Evolutionary conservation across 2,888 invertebrate species (phyloP).

Genomic region (Brachylomia viminalis): DNA sequence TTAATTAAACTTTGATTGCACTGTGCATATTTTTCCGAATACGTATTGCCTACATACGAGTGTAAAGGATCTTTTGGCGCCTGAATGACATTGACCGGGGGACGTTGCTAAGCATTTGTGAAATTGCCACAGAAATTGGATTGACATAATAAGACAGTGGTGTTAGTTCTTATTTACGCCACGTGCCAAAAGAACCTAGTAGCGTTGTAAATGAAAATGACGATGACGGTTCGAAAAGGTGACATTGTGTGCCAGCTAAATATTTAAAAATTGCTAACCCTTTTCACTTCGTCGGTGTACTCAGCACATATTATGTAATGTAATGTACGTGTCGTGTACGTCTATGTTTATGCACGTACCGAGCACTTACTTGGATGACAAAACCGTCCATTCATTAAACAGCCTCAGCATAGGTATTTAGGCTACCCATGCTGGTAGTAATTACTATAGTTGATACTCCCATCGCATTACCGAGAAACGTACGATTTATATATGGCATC

Average conservation of each 20-base stretch:
- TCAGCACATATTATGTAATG: background rate
- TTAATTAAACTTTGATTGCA: background rate
- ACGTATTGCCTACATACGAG: background rate
- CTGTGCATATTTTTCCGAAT: background rate
- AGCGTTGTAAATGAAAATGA: background rate
- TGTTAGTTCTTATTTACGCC: too few relatives aligned
- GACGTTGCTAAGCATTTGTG: too few relatives aligned
- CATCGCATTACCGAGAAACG: slow-evolving; percentile 64
- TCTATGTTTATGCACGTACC: background rate
- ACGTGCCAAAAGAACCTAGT: too few relatives aligned
- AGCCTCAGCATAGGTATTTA: slow-evolving; percentile 65
- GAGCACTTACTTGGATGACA: slow-evolving; percentile 38
- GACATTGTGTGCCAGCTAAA: background rate
- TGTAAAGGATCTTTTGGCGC: too few relatives aligned
- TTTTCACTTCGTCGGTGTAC: background rate
- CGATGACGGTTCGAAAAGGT: background rate
- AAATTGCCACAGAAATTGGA: too few relatives aligned
- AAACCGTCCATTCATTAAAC: slow-evolving; percentile 50
- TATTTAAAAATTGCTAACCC: background rate
- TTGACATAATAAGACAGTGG: too few relatives aligned
- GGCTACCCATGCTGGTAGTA: slow-evolving; percentile 63
- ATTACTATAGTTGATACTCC: slow-evolving; percentile 68
- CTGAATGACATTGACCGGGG: too few relatives aligned
- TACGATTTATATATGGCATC: slow-evolving; percentile 36
- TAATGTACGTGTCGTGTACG: too few relatives aligned